phyloP scores from a whole-genome alignment of 1,140 invertebrate genomes.

The Magallana angulata region DNA sequence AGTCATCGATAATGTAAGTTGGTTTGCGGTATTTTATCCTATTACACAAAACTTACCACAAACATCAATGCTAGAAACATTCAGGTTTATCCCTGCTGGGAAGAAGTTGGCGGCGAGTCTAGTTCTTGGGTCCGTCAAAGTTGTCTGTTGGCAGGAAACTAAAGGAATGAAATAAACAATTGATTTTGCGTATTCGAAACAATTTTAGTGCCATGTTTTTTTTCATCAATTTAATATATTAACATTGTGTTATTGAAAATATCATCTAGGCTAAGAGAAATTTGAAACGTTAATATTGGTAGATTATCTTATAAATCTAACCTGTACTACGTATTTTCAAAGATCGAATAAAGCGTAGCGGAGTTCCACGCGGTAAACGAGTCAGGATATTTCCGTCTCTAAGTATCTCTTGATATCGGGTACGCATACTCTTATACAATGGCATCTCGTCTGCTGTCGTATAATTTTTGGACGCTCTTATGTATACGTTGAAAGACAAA shows the following conservation, averaged over 20 bases:
- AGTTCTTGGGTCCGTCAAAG: conserved; percentile 47
- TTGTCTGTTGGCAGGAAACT: conserved; percentile 59
- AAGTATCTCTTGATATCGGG: conserved; percentile 53
- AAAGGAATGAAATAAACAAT: conserved; percentile 4
- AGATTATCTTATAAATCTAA: neutral
- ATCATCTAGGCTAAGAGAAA: neutral
- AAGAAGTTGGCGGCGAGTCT: conserved; percentile 54
- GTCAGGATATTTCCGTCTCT: conserved; percentile 56
- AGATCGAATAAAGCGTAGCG: conserved; percentile 57
- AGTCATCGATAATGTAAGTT: too few relatives aligned
- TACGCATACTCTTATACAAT: conserved; percentile 56
- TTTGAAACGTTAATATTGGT: neutral
- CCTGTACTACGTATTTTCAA: conserved; percentile 65
- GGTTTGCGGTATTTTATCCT: too few relatives aligned
- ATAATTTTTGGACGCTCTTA: conserved; percentile 53
- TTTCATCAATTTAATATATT: neutral
- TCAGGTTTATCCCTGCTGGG: conserved; percentile 47
- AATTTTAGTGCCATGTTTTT: too few relatives aligned
- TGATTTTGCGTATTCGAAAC: too few relatives aligned
- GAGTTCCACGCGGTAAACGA: conserved; percentile 61
- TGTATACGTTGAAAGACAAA: conserved; percentile 61
- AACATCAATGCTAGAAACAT: conserved; percentile 61
- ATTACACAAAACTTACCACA: conserved; percentile 55
- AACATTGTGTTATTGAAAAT: neutral
- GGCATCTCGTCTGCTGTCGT: conserved; percentile 53